Evolutionary conservation across 2,797 vertebrate species (phyloP).

Genomic region (Mormyrops attenuatus): DNA sequence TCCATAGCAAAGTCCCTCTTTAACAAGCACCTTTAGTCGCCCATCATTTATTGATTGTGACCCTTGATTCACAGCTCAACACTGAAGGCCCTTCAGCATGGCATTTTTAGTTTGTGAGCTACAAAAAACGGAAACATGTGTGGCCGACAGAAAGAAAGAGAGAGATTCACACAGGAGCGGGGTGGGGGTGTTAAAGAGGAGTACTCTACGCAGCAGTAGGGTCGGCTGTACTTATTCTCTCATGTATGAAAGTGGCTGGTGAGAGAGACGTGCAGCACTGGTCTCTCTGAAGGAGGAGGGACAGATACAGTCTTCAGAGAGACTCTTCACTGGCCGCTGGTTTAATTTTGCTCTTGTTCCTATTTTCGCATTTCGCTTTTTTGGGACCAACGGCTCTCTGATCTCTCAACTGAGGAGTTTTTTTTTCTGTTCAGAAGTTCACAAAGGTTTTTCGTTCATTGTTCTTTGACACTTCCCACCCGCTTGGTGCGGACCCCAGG

Average conservation of each 20-base stretch:
- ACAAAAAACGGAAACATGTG: neutral
- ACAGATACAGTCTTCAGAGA: neutral
- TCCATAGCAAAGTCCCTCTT: neutral
- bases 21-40: neutral
- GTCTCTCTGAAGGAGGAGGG: neutral
- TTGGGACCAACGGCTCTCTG: neutral
- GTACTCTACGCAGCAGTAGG: neutral
- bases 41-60: neutral
- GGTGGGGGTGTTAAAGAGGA: neutral
- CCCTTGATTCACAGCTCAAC: neutral
- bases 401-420: neutral
- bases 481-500: neutral
- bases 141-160: neutral
- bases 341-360: neutral
- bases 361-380: neutral
- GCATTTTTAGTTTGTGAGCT: neutral
- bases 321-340: neutral
- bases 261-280: neutral
- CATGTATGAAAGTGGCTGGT: neutral
- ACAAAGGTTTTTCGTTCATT: neutral
- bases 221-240: neutral
- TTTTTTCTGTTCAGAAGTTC: neutral
- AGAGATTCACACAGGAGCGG: neutral
- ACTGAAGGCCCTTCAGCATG: neutral
- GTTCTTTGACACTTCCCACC: neutral